Conservation (phyloP, 2,888 invertebrate genomes). For the Coenonympha glycerion region DNA sequence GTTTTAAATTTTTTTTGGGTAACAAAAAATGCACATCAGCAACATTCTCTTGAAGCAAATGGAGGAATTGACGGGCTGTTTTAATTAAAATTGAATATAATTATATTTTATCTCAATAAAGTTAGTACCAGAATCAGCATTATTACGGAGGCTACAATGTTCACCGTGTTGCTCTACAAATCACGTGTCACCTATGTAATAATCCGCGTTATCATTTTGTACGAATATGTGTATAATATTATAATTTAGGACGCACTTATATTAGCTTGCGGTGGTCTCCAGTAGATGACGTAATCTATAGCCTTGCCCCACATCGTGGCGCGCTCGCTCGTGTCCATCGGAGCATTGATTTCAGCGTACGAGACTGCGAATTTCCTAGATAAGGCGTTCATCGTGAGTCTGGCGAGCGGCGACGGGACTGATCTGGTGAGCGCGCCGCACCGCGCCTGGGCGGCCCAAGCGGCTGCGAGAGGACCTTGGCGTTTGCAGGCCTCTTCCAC, state of each 20-base stretch:
- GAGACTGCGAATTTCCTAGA: conserved; percentile 81
- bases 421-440: conserved; percentile 78
- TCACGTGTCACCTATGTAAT: no score
- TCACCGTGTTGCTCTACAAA: no score
- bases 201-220: no score
- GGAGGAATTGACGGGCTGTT: no score
- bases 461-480: conserved; percentile 68
- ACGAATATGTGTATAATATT: no score
- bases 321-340: conserved; percentile 52
- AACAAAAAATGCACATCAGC: no score
- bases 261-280: conserved; percentile 85
- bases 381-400: conserved; percentile 76
- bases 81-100: no score
- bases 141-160: no score
- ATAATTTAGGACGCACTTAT: conserved; percentile 76
- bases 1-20: no score
- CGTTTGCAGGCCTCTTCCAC: conserved; percentile 57
- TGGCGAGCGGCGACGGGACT: conserved; percentile 74
- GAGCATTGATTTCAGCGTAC: conserved; percentile 76
- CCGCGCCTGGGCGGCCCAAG: conserved; percentile 68
- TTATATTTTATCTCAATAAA: no score
- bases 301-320: conserved; percentile 80
- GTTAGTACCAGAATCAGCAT: no score
- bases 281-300: conserved; percentile 79
- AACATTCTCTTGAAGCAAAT: no score